A percentile compares a stretch with the other conserved stretches of the same genome.
phyloP scores from a whole-genome alignment of 2,113 vertebrate genomes.

The Miniopterus natalensis region DNA sequence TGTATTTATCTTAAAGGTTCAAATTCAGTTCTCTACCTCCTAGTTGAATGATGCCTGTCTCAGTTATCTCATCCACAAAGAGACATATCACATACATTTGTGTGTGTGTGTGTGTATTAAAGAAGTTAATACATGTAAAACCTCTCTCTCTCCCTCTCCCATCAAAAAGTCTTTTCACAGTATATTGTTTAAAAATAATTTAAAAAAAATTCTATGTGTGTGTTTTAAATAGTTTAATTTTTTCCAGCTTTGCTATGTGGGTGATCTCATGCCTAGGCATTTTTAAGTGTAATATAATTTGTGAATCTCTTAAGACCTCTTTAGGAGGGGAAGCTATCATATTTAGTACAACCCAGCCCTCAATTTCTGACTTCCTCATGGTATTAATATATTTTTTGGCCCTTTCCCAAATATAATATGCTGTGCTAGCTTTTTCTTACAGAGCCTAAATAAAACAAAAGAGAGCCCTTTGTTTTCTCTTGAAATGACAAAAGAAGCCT shows the following conservation, averaged over 20 bases:
- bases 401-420: slow-evolving; percentile 19
- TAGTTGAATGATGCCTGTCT: background rate
- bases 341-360: slow-evolving; percentile 27
- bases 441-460: background rate
- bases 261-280: background rate
- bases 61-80: background rate
- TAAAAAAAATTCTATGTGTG: background rate
- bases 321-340: background rate
- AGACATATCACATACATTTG: background rate
- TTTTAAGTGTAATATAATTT: slow-evolving; percentile 25
- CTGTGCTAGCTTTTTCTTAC: background rate
- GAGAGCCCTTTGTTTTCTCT: background rate
- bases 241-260: slow-evolving; percentile 51
- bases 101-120: background rate
- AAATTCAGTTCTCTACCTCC: background rate
- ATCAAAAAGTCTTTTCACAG: background rate
- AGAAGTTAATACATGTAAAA: background rate
- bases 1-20: background rate
- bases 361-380: background rate
- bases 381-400: slow-evolving; percentile 12
- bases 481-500: background rate
- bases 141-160: background rate
- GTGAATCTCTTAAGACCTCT: slow-evolving; percentile 39
- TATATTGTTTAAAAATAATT: slow-evolving; percentile 3
- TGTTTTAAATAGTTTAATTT: slow-evolving; percentile 61